phyloP scores from a whole-genome alignment of 2,797 vertebrate species.

The Acanthurus lineatus region DNA sequence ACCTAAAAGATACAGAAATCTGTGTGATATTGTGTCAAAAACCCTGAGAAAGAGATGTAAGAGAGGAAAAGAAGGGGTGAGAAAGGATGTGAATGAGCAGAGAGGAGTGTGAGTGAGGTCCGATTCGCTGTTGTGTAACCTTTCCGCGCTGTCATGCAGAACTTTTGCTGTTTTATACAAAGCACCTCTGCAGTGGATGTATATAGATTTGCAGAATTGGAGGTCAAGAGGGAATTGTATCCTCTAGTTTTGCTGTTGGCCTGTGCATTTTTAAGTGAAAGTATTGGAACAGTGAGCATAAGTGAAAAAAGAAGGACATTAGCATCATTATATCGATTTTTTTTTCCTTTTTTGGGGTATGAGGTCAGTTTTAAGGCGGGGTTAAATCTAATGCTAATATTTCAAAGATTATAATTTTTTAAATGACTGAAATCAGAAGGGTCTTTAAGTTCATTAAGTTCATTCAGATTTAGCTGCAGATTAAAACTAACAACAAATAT shows the following conservation, averaged over 20 bases:
- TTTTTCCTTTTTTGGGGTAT: no score
- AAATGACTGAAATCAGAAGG: no score
- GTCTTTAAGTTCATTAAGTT: no score
- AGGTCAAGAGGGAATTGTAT: conserved; percentile 4
- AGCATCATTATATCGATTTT: background rate
- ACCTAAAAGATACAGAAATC: background rate
- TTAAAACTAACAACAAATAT: no score
- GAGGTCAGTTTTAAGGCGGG: no score
- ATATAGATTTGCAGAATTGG: conserved; percentile 9
- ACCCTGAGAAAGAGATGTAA: background rate
- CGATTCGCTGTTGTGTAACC: background rate
- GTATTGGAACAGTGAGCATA: background rate
- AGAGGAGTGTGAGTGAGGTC: background rate
- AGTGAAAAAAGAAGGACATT: background rate
- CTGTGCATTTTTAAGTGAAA: background rate
- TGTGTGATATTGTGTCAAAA: background rate
- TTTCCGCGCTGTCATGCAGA: conserved; percentile 27
- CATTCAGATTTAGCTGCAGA: no score
- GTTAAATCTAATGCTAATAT: no score
- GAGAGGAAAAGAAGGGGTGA: background rate
- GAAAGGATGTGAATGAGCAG: background rate
- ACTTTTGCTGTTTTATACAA: conserved; percentile 39
- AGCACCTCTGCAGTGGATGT: conserved; percentile 10
- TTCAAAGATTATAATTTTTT: no score
- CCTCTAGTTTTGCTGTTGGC: background rate